A percentile compares a stretch with the other conserved stretches of the same genome.
phyloP scores from a whole-genome alignment of 2,888 invertebrate species.

The Cyaniris semiargus region DNA sequence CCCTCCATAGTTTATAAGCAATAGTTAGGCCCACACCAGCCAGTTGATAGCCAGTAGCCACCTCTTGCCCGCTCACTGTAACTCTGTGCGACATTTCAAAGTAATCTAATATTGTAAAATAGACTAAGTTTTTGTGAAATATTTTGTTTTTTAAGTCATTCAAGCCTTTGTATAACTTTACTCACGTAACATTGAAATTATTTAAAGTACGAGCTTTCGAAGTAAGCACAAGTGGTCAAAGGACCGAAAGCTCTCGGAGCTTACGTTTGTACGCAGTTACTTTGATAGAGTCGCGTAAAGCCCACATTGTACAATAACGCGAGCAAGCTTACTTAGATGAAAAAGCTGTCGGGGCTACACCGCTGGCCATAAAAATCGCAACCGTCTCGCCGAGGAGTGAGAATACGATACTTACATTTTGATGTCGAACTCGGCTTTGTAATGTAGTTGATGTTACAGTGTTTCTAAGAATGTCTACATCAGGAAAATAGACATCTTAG shows the following conservation, averaged over 20 bases:
- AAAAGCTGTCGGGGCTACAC: not conserved
- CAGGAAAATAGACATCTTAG: too few species aligned
- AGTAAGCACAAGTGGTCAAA: not conserved
- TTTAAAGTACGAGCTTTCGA: not conserved
- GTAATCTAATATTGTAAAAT: too few species aligned
- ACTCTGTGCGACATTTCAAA: too few species aligned
- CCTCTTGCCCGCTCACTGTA: too few species aligned
- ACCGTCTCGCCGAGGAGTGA: not conserved
- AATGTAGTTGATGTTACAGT: not conserved
- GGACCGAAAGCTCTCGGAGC: not conserved
- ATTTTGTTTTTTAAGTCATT: too few species aligned
- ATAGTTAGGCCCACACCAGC: too few species aligned
- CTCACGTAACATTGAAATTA: not conserved
- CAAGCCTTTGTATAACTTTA: too few species aligned
- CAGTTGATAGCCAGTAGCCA: too few species aligned
- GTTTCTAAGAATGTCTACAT: too few species aligned
- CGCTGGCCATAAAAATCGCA: not conserved
- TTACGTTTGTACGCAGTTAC: not conserved
- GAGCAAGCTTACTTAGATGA: not conserved
- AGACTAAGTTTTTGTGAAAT: too few species aligned
- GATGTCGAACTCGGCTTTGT: not conserved
- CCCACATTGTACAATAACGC: not conserved
- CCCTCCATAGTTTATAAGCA: too few species aligned
- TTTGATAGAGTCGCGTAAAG: slow-evolving; percentile 2
- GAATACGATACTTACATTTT: not conserved